These are phyloP conservation scores for Epiblema foenella DNA, from an alignment of 2,888 invertebrate genomes.

Conservation along the genomic window DNA sequence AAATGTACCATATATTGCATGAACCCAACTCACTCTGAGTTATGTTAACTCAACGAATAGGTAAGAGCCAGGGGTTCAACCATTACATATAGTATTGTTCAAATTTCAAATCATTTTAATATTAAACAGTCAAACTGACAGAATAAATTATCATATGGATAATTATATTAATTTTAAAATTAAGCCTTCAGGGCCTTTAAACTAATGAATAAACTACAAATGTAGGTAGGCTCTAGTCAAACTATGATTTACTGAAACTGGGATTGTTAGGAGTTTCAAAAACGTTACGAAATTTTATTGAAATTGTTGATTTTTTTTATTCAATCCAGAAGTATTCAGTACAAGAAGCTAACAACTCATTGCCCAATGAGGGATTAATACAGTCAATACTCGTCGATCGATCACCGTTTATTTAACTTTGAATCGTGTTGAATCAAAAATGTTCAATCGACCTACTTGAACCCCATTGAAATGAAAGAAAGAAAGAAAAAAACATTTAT, in stretches of 20 bases:
- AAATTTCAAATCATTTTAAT: constrained; percentile 31
- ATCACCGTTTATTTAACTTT: no score
- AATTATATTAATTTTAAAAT: constrained; percentile 37
- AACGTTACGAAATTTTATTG: constrained; percentile 36
- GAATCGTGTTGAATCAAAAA: no score
- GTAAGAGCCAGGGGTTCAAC: constrained; percentile 22
- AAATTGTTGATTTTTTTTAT: constrained; percentile 17
- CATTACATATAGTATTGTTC: constrained; percentile 32
- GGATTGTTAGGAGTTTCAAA: constrained; percentile 34
- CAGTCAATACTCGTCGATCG: no score
- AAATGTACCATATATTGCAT: constrained; percentile 20
- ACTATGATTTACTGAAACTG: constrained; percentile 29
- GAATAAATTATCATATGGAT: constrained; percentile 23
- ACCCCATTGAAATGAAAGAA: no score
- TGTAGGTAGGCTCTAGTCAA: constrained; percentile 31
- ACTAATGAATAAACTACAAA: constrained; percentile 31
- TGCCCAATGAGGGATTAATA: neutral
- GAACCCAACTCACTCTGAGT: constrained; percentile 27
- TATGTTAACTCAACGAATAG: constrained; percentile 41
- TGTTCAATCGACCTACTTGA: no score
- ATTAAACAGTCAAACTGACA: constrained; percentile 42
- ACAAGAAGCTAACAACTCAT: neutral
- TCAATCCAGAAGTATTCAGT: constrained; percentile 13
- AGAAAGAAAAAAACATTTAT: no score
- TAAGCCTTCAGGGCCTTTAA: constrained; percentile 40